Conservation (phyloP, 2,888 invertebrate genomes). For the Heliconius charithonia region DNA sequence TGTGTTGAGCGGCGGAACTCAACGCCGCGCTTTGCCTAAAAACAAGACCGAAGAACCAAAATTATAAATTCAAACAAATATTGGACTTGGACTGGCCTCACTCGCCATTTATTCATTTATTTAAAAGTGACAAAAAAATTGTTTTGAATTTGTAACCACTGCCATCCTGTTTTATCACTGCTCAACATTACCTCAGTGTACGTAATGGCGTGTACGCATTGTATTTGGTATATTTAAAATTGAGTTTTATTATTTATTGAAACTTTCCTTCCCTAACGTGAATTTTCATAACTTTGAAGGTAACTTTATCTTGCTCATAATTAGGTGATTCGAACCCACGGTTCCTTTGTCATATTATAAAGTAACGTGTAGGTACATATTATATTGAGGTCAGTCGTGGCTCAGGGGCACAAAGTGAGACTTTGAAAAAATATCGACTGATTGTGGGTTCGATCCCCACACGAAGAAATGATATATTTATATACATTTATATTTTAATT, state of each 20-base stretch:
- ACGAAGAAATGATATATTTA: no score
- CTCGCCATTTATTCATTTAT: no score
- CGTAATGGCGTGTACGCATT: background rate
- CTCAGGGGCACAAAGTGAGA: no score
- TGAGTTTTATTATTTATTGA: conserved; percentile 6
- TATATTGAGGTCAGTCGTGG: background rate
- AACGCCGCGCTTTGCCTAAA: no score
- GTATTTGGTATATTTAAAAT: background rate
- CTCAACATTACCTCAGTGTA: background rate
- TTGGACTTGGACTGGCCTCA: no score
- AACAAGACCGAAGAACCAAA: no score
- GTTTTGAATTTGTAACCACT: background rate
- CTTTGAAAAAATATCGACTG: no score
- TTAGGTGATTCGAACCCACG: background rate
- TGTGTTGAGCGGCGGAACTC: no score
- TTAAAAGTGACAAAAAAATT: background rate
- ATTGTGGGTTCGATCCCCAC: no score
- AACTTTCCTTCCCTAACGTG: background rate
- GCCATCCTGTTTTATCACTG: background rate
- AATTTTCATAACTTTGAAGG: conserved; percentile 1
- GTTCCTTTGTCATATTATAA: conserved; percentile 1
- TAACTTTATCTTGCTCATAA: conserved; percentile 7
- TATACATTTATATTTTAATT: no score
- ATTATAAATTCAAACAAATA: no score
- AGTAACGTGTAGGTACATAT: background rate